phyloP scores from a whole-genome alignment of 2,113 vertebrate genomes.

The Vulpes vulpes region DNA sequence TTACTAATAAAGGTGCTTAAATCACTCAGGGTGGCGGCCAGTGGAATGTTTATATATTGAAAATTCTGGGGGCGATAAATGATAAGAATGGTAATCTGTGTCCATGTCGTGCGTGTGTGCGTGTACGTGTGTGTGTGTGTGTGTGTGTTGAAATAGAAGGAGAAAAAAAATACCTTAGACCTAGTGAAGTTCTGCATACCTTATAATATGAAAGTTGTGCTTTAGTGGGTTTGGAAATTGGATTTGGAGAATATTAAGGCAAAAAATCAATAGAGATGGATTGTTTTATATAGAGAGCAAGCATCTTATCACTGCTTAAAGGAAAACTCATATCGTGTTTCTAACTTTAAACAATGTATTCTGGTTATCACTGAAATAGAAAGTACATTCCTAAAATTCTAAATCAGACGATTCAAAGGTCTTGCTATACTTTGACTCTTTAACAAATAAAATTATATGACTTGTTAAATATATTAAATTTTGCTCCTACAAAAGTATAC shows the following conservation, averaged over 20 bases:
- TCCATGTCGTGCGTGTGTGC: background rate
- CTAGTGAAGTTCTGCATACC: constrained; percentile 69
- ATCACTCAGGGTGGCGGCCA: background rate
- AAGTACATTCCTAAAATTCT: constrained; percentile 65
- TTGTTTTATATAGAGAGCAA: constrained; percentile 82
- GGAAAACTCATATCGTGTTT: constrained; percentile 70
- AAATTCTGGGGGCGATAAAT: background rate
- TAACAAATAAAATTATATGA: constrained; percentile 6
- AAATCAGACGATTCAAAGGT: background rate
- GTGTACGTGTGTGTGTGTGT: background rate
- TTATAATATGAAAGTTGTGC: constrained; percentile 78
- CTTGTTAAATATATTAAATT: background rate
- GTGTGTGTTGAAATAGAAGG: background rate
- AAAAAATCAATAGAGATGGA: constrained; percentile 83
- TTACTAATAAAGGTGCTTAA: constrained; percentile 17
- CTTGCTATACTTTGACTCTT: background rate
- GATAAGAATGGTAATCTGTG: background rate
- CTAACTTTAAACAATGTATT: constrained; percentile 57
- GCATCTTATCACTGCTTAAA: constrained; percentile 78
- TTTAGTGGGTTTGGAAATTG: constrained; percentile 82
- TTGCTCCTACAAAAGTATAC: background rate
- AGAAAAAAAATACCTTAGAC: constrained; percentile 66
- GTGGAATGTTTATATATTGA: background rate
- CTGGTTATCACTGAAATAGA: constrained; percentile 35
- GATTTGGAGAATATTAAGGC: constrained; percentile 83